Evolutionary conservation across 2,797 vertebrate species (phyloP).

Genomic region (Orientallactaga sibirica): DNA sequence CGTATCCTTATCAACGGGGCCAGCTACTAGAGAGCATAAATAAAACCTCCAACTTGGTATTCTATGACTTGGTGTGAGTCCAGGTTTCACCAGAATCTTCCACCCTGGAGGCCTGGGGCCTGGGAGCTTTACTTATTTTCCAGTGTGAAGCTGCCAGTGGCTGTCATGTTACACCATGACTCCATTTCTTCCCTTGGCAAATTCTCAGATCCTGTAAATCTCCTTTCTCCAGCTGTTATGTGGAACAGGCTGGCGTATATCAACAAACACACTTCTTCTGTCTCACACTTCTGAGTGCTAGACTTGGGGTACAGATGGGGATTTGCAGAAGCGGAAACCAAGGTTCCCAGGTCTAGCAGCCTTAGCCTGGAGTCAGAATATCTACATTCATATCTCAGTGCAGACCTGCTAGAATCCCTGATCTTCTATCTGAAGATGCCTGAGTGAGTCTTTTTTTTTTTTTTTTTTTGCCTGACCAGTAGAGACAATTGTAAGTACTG

Average conservation of each 20-base stretch:
- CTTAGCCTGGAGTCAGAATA: background rate
- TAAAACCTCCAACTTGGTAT: background rate
- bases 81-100: background rate
- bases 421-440: constrained; percentile 1
- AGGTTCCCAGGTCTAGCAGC: background rate
- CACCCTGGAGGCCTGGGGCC: background rate
- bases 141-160: background rate
- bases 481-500: constrained; percentile 21
- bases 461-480: background rate
- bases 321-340: background rate
- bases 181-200: background rate
- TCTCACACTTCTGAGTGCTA: background rate
- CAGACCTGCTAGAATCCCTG: constrained; percentile 9
- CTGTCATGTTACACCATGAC: background rate
- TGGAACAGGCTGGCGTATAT: background rate
- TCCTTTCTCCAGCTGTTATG: background rate
- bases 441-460: background rate
- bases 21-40: background rate
- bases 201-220: background rate
- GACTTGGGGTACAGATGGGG: background rate
- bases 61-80: background rate
- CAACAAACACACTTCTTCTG: background rate
- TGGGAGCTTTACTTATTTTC: background rate
- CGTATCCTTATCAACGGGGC: background rate
- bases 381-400: constrained; percentile 9